Conservation (phyloP, 2,113 vertebrate species). For the Addax nasomaculatus region DNA sequence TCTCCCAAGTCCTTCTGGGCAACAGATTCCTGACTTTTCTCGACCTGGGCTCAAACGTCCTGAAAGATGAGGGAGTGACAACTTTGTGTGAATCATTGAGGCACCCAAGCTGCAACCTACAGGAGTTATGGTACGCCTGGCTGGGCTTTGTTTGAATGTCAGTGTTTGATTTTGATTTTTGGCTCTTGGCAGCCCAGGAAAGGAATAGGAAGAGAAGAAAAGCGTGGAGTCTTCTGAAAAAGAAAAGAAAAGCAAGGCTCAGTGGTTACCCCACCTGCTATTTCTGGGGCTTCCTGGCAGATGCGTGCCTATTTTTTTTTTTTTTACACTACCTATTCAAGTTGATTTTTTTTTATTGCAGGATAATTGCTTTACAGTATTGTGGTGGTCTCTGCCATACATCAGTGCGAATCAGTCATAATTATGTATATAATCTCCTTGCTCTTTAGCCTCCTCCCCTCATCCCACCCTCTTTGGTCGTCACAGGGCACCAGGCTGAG, state of each 20-base stretch:
- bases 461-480: background rate
- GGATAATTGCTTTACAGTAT: background rate
- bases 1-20: background rate
- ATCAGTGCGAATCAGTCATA: background rate
- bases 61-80: background rate
- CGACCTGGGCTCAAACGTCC: background rate
- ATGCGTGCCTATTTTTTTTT: background rate
- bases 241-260: background rate
- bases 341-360: background rate
- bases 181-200: background rate
- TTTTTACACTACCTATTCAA: background rate
- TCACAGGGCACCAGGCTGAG: accelerated
- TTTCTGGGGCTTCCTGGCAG: accelerated
- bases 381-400: background rate
- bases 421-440: background rate
- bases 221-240: background rate
- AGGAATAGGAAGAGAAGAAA: background rate
- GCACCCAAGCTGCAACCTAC: background rate
- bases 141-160: background rate
- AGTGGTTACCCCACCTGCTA: accelerated
- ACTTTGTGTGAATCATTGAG: background rate
- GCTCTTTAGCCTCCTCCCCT: background rate
- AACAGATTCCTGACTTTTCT: background rate
- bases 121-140: background rate
- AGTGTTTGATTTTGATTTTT: background rate